Conservation (phyloP, 2,113 vertebrate species). For the Nannobrachium achirus region DNA sequence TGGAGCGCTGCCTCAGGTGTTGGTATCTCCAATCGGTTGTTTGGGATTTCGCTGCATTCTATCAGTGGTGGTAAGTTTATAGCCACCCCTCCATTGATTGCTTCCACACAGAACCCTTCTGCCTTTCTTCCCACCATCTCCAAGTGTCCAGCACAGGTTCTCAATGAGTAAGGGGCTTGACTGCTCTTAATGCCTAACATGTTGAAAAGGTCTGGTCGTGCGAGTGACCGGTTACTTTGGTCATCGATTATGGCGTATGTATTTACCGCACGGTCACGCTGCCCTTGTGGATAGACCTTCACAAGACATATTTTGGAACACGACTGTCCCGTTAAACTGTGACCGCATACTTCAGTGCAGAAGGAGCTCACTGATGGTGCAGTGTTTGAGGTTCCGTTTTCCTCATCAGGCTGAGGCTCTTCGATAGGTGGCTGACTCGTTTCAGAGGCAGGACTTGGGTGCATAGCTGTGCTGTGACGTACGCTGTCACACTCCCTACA, state of each 20-base stretch:
- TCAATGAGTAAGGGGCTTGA: constrained; percentile 19
- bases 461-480: constrained; percentile 5
- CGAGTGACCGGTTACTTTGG: constrained; percentile 34
- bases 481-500: constrained; percentile 23
- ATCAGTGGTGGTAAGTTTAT: constrained; percentile 1
- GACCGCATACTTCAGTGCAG: constrained; percentile 37
- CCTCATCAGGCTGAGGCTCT: neutral
- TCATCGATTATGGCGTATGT: constrained; percentile 27
- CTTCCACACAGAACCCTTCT: neutral
- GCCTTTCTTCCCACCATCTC: constrained; percentile 22
- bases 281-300: constrained; percentile 15
- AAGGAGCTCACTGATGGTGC: constrained; percentile 11
- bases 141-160: constrained; percentile 13
- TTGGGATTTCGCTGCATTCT: constrained; percentile 9
- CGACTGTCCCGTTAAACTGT: neutral
- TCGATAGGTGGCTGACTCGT: neutral
- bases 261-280: constrained; percentile 7
- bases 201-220: constrained; percentile 24
- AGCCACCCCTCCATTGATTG: neutral
- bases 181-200: constrained; percentile 8
- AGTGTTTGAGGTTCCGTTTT: neutral
- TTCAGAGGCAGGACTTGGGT: neutral
- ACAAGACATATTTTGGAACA: constrained; percentile 30
- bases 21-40: constrained; percentile 5
- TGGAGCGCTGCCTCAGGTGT: constrained; percentile 9